Evolutionary conservation across 2,888 invertebrate species (phyloP).

Genomic region (Beris morrisii): DNA sequence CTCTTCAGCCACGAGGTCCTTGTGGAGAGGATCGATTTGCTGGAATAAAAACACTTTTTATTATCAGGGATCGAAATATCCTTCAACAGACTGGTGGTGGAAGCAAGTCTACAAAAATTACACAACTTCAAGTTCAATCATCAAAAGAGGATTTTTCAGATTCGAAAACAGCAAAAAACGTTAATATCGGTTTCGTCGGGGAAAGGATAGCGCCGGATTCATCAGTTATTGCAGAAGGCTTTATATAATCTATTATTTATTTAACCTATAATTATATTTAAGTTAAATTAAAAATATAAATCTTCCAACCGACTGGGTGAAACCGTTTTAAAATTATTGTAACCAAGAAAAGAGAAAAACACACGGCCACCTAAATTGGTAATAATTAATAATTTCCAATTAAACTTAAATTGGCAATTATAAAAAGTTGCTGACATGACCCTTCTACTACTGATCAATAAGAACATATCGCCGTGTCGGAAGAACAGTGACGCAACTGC

Average conservation of each 20-base stretch:
- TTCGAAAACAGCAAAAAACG: background rate
- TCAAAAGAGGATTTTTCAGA: constrained; percentile 16
- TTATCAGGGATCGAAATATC: background rate
- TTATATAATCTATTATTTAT: constrained; percentile 6
- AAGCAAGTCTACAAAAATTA: constrained; percentile 27
- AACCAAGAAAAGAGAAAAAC: background rate
- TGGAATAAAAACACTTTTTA: constrained; percentile 23
- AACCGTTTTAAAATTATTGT: background rate
- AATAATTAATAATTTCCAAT: background rate
- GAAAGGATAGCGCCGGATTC: background rate
- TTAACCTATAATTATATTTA: background rate
- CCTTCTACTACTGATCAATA: too few relatives aligned
- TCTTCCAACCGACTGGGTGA: background rate
- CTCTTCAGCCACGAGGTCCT: constrained; percentile 32
- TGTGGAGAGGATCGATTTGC: constrained; percentile 31
- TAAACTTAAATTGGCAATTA: background rate
- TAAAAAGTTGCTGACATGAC: too few relatives aligned
- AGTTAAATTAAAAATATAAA: background rate
- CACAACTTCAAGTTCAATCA: constrained; percentile 11
- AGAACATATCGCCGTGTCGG: too few relatives aligned
- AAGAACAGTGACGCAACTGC: too few relatives aligned
- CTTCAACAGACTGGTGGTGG: background rate
- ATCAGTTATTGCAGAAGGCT: constrained; percentile 10
- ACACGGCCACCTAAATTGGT: too few relatives aligned
- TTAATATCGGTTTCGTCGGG: background rate